A percentile compares a stretch with the other conserved stretches of the same genome.
phyloP scores from a whole-genome alignment of 2,888 invertebrate species.

The Drosophila testacea region DNA sequence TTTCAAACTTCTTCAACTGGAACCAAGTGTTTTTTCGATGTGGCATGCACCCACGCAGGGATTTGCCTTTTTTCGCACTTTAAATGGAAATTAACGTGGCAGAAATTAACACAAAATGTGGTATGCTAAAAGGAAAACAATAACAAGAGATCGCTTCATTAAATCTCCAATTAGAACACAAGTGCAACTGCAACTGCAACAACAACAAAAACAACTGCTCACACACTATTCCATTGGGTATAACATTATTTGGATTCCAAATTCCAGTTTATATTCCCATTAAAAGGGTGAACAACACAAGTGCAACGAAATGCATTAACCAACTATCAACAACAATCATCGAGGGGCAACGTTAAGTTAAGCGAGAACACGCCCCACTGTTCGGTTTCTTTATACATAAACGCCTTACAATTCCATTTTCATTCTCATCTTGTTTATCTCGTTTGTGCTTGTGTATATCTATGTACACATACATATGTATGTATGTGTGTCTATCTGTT shows the following conservation, averaged over 20 bases:
- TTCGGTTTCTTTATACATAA: conserved; percentile 47
- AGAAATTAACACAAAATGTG: conserved; percentile 33
- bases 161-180: conserved; percentile 52
- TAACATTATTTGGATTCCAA: conserved; percentile 40
- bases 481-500: conserved; percentile 40
- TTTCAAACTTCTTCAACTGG: conserved; percentile 1
- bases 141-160: conserved; percentile 23
- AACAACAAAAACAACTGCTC: conserved; percentile 22
- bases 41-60: conserved; percentile 3
- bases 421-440: conserved; percentile 56
- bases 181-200: conserved; percentile 47
- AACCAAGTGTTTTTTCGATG: conserved; percentile 19
- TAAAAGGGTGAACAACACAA: conserved; percentile 56
- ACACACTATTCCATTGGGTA: neutral
- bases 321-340: conserved; percentile 13
- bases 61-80: conserved; percentile 5
- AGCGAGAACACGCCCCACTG: conserved; percentile 69
- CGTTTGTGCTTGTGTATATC: conserved; percentile 2
- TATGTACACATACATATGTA: neutral
- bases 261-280: conserved; percentile 57
- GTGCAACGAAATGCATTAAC: conserved; percentile 56
- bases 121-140: conserved; percentile 34
- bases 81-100: conserved; percentile 43
- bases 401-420: conserved; percentile 41
- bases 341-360: conserved; percentile 57